These are phyloP conservation scores for Mimumesa dahlbomi DNA, from an alignment of 2,888 invertebrate genomes.

Conservation along the genomic window DNA sequence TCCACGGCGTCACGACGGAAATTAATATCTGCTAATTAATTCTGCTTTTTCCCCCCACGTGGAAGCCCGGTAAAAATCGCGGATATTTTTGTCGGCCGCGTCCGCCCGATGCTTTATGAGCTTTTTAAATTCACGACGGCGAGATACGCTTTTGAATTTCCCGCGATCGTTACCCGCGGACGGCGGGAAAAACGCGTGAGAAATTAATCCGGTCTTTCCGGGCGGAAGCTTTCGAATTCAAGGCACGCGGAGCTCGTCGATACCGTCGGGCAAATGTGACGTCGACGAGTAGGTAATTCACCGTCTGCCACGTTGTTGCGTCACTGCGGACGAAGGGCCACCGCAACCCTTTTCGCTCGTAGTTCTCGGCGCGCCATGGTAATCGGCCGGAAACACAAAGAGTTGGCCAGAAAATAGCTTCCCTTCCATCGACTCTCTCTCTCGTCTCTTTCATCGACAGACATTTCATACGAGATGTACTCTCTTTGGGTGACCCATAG, in stretches of 20 bases:
- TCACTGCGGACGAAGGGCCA: slow-evolving; percentile 9
- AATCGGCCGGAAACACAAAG: slow-evolving; percentile 67
- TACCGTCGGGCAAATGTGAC: slow-evolving; percentile 12
- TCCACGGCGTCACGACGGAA: no score
- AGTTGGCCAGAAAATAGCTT: slow-evolving; percentile 58
- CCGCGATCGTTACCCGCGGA: neutral
- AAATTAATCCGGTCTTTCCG: slow-evolving; percentile 41
- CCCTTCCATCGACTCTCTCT: slow-evolving; percentile 10
- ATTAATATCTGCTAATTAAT: slow-evolving; percentile 25
- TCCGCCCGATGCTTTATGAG: slow-evolving; percentile 5
- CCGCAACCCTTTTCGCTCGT: slow-evolving; percentile 40
- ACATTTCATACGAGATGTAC: slow-evolving; percentile 23
- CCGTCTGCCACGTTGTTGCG: slow-evolving; percentile 7
- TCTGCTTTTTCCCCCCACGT: slow-evolving; percentile 10
- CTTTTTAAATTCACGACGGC: neutral
- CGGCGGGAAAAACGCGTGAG: slow-evolving; percentile 25
- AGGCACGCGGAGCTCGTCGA: slow-evolving; percentile 7
- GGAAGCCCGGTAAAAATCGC: neutral
- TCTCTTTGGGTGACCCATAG: no score
- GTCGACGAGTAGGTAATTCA: slow-evolving; percentile 30
- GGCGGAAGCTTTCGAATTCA: slow-evolving; percentile 16
- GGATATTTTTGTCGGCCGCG: neutral
- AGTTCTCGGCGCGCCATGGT: slow-evolving; percentile 33
- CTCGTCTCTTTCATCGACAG: slow-evolving; percentile 12
- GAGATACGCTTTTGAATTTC: neutral